Percentiles rank a stretch among this genome's conserved stretches.
phyloP scores from a whole-genome alignment of 1,140 invertebrate species.

The Pogonomyrmex barbatus region DNA sequence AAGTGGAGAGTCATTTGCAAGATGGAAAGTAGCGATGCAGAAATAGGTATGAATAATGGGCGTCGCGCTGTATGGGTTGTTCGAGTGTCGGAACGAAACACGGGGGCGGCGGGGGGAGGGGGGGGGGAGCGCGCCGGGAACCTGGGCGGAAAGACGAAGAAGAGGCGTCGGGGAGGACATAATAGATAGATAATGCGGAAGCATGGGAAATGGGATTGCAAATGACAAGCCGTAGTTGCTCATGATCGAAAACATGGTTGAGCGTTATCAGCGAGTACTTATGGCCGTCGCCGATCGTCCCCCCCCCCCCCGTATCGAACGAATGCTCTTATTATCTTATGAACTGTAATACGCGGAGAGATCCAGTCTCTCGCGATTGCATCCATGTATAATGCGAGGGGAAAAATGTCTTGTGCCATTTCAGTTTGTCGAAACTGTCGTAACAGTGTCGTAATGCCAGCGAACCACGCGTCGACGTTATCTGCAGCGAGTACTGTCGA shows the following conservation, averaged over 20 bases:
- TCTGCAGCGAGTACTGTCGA: neutral
- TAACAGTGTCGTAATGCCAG: slow-evolving; percentile 28
- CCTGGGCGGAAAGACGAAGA: slow-evolving; percentile 15
- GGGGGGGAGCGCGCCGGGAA: neutral
- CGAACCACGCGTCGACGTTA: neutral
- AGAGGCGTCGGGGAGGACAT: slow-evolving; percentile 17
- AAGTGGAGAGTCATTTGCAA: slow-evolving; percentile 65
- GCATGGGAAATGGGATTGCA: slow-evolving; percentile 76
- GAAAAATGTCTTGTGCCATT: slow-evolving; percentile 22
- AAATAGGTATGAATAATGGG: slow-evolving; percentile 71
- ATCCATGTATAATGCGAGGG: neutral
- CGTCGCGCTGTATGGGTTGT: slow-evolving; percentile 42
- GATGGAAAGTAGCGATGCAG: slow-evolving; percentile 56
- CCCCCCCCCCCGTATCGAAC: neutral
- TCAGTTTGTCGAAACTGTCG: slow-evolving; percentile 22
- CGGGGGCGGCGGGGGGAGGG: slow-evolving; percentile 27
- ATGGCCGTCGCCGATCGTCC: neutral
- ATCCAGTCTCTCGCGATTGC: slow-evolving; percentile 51
- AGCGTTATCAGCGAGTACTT: slow-evolving; percentile 48
- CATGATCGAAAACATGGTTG: slow-evolving; percentile 59
- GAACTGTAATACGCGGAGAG: slow-evolving; percentile 42
- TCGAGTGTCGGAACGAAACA: slow-evolving; percentile 56
- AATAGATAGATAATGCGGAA: slow-evolving; percentile 66
- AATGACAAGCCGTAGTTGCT: slow-evolving; percentile 70
- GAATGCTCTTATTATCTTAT: slow-evolving; percentile 68